phyloP scores from a whole-genome alignment of 2,888 invertebrate genomes.

The Oscheius sp. region DNA sequence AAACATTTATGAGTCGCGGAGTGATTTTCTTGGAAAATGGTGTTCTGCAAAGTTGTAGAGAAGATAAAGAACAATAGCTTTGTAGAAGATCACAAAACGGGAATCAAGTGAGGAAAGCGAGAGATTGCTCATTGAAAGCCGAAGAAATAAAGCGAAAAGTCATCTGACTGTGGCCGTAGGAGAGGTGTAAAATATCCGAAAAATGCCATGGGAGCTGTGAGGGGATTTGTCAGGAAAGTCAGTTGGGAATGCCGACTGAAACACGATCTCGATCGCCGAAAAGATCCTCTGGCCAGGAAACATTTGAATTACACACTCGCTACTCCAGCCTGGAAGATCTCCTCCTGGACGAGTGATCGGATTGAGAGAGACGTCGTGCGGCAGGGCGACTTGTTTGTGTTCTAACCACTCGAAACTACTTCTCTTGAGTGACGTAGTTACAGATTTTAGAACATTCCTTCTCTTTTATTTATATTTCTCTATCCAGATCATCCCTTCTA shows the following conservation, averaged over 20 bases:
- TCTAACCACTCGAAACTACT: conserved; percentile 22
- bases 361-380: not conserved
- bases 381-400: conserved; percentile 23
- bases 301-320: conserved; percentile 15
- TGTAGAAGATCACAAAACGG: too few species aligned
- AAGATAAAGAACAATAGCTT: too few species aligned
- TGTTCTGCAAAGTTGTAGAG: too few species aligned
- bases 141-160: not conserved
- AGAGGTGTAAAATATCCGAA: conserved; percentile 17
- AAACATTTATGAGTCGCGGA: not conserved
- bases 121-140: not conserved
- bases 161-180: not conserved
- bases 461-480: too few species aligned
- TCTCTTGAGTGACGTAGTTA: not conserved
- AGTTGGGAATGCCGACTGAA: conserved; percentile 17
- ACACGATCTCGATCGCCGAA: conserved; percentile 19
- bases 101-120: not conserved
- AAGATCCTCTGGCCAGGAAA: conserved; percentile 13
- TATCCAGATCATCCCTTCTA: not conserved
- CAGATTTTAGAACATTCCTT: too few species aligned
- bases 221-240: conserved; percentile 1
- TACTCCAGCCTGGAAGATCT: not conserved
- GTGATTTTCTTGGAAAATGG: not conserved
- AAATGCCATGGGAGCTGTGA: not conserved
- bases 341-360: not conserved